A percentile compares a stretch with the other conserved stretches of the same genome.
These are phyloP conservation scores for Ciconia boyciana DNA, from an alignment of 2,113 vertebrate genomes.

Conservation along the genomic window DNA sequence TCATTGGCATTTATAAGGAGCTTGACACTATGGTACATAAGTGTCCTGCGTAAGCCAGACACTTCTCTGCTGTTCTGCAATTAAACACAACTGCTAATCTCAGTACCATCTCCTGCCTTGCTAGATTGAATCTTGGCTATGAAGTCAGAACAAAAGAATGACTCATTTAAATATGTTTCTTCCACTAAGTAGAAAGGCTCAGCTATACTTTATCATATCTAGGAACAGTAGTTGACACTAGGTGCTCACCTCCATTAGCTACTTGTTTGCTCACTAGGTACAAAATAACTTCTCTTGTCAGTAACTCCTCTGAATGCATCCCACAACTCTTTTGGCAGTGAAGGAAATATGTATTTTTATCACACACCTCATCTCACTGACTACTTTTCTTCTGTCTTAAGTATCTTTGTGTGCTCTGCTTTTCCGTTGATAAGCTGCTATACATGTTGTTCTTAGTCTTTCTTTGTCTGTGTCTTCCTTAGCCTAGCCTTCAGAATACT, in stretches of 20 bases:
- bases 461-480: not conserved
- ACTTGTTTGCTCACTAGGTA: not conserved
- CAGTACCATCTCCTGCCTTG: not conserved
- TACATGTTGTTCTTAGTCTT: not conserved
- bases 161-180: not conserved
- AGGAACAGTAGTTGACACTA: not conserved
- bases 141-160: not conserved
- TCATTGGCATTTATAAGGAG: not conserved
- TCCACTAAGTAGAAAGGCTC: not conserved
- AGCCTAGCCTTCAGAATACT: not conserved
- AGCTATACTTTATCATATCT: not conserved
- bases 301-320: not conserved
- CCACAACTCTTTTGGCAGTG: not conserved
- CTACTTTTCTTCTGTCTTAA: not conserved
- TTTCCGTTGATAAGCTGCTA: not conserved
- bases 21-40: not conserved
- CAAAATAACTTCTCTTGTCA: not conserved
- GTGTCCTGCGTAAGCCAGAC: not conserved
- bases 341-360: not conserved
- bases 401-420: not conserved
- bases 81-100: not conserved
- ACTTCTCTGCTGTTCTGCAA: not conserved
- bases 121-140: not conserved
- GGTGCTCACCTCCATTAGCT: not conserved
- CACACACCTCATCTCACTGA: not conserved